Percentiles rank a stretch among this genome's conserved stretches.
phyloP scores from a whole-genome alignment of 1,140 invertebrate genomes.

The Globodera rostochiensis region DNA sequence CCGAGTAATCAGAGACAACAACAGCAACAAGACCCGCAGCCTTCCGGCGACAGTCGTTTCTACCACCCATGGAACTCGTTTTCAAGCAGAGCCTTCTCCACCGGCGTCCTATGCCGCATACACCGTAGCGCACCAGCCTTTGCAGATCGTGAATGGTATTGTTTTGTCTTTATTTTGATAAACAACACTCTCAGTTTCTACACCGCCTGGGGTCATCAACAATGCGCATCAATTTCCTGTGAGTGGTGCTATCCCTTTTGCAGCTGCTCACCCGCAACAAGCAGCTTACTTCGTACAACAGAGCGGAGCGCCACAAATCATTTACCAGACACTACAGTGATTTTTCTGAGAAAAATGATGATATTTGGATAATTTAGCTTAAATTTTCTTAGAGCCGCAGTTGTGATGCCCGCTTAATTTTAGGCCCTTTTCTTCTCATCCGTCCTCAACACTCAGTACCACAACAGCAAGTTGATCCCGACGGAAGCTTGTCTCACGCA shows the following conservation, averaged over 20 bases:
- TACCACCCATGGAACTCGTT: background rate
- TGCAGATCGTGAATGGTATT: background rate
- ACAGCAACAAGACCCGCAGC: background rate
- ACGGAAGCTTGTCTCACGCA: slow-evolving; percentile 44
- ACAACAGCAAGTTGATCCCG: slow-evolving; percentile 22
- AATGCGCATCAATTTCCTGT: background rate
- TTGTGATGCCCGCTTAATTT: slow-evolving; percentile 1
- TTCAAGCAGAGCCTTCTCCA: background rate
- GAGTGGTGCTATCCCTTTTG: background rate
- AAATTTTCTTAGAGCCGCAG: background rate
- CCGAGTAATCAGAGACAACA: slow-evolving; percentile 1
- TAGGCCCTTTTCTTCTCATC: slow-evolving; percentile 31
- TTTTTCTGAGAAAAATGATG: background rate
- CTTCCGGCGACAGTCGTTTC: background rate
- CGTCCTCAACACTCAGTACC: background rate
- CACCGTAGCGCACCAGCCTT: background rate
- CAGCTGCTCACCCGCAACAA: background rate
- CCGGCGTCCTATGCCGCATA: background rate
- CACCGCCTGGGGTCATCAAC: background rate
- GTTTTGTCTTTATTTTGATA: background rate
- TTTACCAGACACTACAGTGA: slow-evolving; percentile 37
- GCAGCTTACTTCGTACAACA: slow-evolving; percentile 20
- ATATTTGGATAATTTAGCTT: no score
- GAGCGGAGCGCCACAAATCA: slow-evolving; percentile 21
- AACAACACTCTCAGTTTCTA: background rate